phyloP scores from a whole-genome alignment of 2,113 vertebrate species.

The Scatophagus argus region DNA sequence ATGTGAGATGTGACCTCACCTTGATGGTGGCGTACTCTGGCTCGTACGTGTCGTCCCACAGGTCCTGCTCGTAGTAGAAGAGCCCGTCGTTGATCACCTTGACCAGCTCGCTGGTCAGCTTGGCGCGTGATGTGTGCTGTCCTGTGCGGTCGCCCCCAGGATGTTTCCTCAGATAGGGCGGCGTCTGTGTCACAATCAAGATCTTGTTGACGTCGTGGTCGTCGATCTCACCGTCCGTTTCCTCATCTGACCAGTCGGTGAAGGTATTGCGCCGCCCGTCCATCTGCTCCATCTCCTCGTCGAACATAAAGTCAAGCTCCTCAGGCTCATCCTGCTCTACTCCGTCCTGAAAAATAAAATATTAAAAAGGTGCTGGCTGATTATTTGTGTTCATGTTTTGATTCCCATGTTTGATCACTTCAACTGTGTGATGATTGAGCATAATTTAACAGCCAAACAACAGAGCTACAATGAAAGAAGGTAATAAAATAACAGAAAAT shows the following conservation, averaged over 20 bases:
- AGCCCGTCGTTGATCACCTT: slow-evolving; percentile 98
- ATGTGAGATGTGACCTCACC: slow-evolving; percentile 82
- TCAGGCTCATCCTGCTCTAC: slow-evolving; percentile 95
- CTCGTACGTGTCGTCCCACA: slow-evolving; percentile 96
- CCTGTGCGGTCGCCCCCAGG: slow-evolving; percentile 96
- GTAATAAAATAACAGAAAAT: too few species aligned
- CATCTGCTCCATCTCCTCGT: slow-evolving; percentile 99
- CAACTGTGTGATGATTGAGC: neutral
- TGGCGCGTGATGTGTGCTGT: slow-evolving; percentile 93
- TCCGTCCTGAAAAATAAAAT: slow-evolving; percentile 42
- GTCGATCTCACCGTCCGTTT: slow-evolving; percentile 95
- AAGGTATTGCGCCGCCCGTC: slow-evolving; percentile 98
- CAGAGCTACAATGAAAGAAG: neutral
- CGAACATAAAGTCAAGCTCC: slow-evolving; percentile 98
- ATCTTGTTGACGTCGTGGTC: slow-evolving; percentile 98
- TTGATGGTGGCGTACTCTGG: slow-evolving; percentile 98
- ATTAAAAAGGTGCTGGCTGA: neutral
- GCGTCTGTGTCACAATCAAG: slow-evolving; percentile 97
- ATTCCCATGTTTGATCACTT: neutral
- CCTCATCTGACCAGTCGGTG: slow-evolving; percentile 97
- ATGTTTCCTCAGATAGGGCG: slow-evolving; percentile 95
- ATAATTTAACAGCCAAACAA: neutral
- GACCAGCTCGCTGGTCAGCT: slow-evolving; percentile 92
- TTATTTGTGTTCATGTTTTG: neutral
- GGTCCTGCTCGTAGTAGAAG: slow-evolving; percentile 97